Conservation (phyloP, 2,797 vertebrate genomes). For the Hoplostethus mediterraneus region DNA sequence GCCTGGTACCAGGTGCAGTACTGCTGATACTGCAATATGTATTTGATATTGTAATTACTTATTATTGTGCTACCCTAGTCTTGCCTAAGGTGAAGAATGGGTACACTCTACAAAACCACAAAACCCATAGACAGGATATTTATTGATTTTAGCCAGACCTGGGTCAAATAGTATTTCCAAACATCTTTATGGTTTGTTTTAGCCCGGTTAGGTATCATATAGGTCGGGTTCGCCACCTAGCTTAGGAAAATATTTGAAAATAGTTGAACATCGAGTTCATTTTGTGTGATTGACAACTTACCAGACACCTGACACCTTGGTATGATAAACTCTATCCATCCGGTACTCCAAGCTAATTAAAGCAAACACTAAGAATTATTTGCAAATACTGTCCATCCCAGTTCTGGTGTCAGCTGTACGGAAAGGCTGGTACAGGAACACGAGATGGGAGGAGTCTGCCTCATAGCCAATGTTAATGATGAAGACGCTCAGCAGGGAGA, state of each 20-base stretch:
- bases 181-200: no score
- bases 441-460: slow-evolving; percentile 14
- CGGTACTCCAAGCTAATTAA: background rate
- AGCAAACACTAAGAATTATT: background rate
- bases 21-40: no score
- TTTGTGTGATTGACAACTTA: background rate
- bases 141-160: background rate
- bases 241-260: background rate
- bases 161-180: background rate
- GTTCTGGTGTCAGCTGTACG: slow-evolving; percentile 4
- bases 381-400: background rate
- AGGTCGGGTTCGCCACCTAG: background rate
- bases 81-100: slow-evolving; percentile 1
- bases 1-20: no score
- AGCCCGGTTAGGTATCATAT: background rate
- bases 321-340: background rate
- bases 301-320: background rate
- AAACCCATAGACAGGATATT: slow-evolving; percentile 2
- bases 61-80: background rate
- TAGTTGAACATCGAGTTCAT: background rate
- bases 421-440: slow-evolving; percentile 25
- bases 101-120: background rate
- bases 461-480: slow-evolving; percentile 39
- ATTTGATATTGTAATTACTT: no score
- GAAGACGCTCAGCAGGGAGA: slow-evolving; percentile 50